phyloP scores from a whole-genome alignment of 2,113 vertebrate genomes.

The Osmerus mordax region DNA sequence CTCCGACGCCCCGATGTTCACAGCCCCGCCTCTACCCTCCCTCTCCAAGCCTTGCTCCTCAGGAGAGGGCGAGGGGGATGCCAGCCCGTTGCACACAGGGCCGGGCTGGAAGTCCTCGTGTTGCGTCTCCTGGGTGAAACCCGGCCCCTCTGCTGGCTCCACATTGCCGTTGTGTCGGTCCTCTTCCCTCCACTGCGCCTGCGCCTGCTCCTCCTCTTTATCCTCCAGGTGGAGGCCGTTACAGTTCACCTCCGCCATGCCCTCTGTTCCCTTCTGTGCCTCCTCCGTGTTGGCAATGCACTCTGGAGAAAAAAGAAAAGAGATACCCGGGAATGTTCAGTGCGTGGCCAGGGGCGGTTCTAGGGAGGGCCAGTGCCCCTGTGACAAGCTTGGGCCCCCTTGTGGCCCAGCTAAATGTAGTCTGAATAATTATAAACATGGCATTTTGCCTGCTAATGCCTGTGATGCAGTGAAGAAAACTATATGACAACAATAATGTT shows the following conservation, averaged over 20 bases:
- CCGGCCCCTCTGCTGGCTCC: conserved; percentile 43
- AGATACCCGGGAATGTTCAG: neutral
- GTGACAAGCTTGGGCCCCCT: too few relatives aligned
- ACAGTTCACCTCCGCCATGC: conserved; percentile 77
- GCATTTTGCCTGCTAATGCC: too few relatives aligned
- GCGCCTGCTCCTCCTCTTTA: conserved; percentile 55
- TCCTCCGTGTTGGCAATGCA: conserved; percentile 32
- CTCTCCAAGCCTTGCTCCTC: conserved; percentile 33
- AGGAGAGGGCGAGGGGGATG: conserved; percentile 31
- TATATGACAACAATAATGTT: too few relatives aligned
- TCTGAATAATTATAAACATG: too few relatives aligned
- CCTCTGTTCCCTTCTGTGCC: conserved; percentile 43
- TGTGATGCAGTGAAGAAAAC: too few relatives aligned
- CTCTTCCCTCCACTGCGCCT: conserved; percentile 71
- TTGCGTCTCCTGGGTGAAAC: conserved; percentile 30
- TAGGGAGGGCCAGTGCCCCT: too few relatives aligned
- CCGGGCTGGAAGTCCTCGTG: conserved; percentile 36
- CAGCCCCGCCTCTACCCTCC: conserved; percentile 25
- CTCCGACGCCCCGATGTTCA: conserved; percentile 36
- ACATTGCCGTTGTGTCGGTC: conserved; percentile 85
- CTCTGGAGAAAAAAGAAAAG: conserved; percentile 33
- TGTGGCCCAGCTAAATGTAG: too few relatives aligned
- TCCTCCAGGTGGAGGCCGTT: conserved; percentile 75
- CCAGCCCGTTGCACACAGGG: conserved; percentile 63
- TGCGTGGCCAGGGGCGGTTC: neutral